Evolutionary conservation across 2,113 vertebrate genomes (phyloP).

Genomic region (Sphyrna mokarran): DNA sequence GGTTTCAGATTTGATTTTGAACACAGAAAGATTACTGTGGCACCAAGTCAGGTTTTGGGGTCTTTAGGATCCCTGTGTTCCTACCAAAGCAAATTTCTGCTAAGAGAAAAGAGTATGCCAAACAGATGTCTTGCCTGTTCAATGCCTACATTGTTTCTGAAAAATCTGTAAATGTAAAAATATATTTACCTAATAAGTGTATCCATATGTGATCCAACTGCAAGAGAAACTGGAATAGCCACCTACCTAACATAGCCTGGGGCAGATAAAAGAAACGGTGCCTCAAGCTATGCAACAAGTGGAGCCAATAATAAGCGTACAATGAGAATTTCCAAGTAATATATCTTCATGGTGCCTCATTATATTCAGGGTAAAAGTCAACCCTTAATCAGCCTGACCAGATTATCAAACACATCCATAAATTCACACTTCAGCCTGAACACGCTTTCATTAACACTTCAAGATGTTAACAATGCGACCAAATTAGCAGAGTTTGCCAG

Average conservation of each 20-base stretch:
- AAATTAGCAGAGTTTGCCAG: not conserved
- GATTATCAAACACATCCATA: not conserved
- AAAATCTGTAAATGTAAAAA: slow-evolving; percentile 2
- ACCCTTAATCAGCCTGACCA: not conserved
- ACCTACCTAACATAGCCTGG: not conserved
- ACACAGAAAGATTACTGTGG: not conserved
- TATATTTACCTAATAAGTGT: slow-evolving; percentile 32
- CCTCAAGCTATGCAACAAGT: not conserved
- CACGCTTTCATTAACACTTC: not conserved
- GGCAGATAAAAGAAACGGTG: not conserved
- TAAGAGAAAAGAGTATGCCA: not conserved
- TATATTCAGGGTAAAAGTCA: not conserved
- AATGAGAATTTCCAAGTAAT: not conserved
- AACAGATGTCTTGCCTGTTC: not conserved
- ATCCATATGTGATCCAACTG: slow-evolving; percentile 25
- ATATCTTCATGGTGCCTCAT: not conserved
- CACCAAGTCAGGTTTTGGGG: not conserved
- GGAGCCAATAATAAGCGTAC: not conserved
- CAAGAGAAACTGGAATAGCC: not conserved
- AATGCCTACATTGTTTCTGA: slow-evolving; percentile 39
- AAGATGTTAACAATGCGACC: not conserved
- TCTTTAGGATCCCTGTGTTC: not conserved
- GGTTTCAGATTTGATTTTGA: not conserved
- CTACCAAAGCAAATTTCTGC: not conserved
- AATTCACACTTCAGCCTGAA: not conserved